Evolutionary conservation across 2,113 vertebrate genomes (phyloP).

Genomic region (Diphyllodes magnificus): DNA sequence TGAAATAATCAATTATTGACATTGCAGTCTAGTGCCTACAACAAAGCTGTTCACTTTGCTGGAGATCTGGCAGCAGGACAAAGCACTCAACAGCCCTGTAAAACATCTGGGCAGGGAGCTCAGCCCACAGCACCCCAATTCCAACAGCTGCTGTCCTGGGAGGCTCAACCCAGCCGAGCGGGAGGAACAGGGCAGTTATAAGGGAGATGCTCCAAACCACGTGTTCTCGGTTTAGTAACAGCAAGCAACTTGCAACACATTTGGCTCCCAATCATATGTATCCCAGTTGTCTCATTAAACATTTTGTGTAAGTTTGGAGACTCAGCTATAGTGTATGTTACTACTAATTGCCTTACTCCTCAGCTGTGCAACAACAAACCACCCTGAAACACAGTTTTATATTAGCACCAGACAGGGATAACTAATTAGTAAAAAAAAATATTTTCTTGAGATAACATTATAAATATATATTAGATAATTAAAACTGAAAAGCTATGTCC

Average conservation of each 20-base stretch:
- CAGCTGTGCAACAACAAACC: constrained; percentile 34
- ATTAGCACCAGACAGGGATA: neutral
- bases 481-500: neutral
- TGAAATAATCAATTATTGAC: neutral
- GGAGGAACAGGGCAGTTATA: neutral
- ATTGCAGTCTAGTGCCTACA: neutral
- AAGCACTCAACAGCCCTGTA: neutral
- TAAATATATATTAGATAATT: neutral
- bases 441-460: neutral
- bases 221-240: neutral
- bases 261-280: neutral
- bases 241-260: neutral
- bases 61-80: neutral
- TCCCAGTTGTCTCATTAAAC: constrained; percentile 46
- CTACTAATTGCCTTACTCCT: constrained; percentile 47
- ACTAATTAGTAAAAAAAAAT: neutral
- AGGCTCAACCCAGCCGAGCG: neutral
- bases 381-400: neutral
- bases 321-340: neutral
- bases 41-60: neutral
- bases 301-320: constrained; percentile 41
- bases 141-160: neutral
- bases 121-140: neutral
- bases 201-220: neutral
- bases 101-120: neutral